A percentile compares a stretch with the other conserved stretches of the same genome.
phyloP scores from a whole-genome alignment of 1,140 invertebrate species.

The Sitobion miscanthi region DNA sequence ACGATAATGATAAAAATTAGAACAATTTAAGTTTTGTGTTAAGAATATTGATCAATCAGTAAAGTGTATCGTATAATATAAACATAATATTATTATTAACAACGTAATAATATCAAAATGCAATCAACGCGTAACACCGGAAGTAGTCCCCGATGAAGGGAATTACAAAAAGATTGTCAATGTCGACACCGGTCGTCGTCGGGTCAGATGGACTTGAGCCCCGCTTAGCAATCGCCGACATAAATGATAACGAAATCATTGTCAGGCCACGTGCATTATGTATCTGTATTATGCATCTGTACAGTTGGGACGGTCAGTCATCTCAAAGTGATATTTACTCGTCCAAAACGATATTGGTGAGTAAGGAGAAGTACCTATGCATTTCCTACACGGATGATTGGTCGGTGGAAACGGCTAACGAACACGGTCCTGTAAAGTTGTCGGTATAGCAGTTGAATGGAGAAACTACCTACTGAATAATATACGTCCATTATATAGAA shows the following conservation, averaged over 20 bases:
- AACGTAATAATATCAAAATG: background rate
- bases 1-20: constrained; percentile 40
- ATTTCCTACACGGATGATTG: background rate
- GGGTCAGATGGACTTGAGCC: background rate
- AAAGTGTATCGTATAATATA: background rate
- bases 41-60: background rate
- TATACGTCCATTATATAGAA: background rate
- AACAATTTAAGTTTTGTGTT: constrained; percentile 6
- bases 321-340: background rate
- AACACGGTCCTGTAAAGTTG: background rate
- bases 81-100: background rate
- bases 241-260: background rate
- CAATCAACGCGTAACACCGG: background rate
- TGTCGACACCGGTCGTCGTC: background rate
- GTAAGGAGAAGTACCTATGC: background rate
- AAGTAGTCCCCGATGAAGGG: background rate
- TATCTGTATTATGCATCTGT: background rate
- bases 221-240: background rate
- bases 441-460: background rate
- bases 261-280: background rate
- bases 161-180: background rate
- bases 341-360: background rate
- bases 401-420: too few relatives aligned
- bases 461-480: background rate
- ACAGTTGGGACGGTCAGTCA: background rate